Conservation (phyloP, 2,797 vertebrate genomes). For the Heterohyrax brucei region DNA sequence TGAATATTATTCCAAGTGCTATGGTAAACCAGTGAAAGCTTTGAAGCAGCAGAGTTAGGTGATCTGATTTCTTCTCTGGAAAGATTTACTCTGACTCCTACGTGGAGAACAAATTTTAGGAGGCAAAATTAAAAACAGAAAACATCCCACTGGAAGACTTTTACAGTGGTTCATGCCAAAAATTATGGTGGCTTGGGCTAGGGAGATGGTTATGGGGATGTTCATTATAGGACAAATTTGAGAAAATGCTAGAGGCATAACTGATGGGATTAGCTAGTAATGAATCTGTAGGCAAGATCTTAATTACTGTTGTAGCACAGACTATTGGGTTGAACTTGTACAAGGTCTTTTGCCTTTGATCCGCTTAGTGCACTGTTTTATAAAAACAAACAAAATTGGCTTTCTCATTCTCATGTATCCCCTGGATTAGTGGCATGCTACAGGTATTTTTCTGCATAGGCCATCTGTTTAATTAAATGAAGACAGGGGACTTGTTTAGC, state of each 20-base stretch:
- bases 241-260: background rate
- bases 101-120: constrained; percentile 24
- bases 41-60: background rate
- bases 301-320: background rate
- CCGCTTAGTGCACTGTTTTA: background rate
- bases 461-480: constrained; percentile 15
- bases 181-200: background rate
- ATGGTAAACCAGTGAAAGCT: background rate
- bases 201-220: background rate
- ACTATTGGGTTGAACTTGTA: background rate
- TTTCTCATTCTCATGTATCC: background rate
- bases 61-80: constrained; percentile 1
- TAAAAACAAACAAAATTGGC: background rate
- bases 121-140: background rate
- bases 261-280: background rate
- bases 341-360: background rate
- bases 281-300: background rate
- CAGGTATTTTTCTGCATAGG: background rate
- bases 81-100: constrained; percentile 29
- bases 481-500: background rate
- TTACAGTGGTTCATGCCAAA: background rate
- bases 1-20: background rate
- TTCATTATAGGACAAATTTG: background rate
- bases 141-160: background rate
- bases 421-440: background rate